phyloP scores from a whole-genome alignment of 2,888 invertebrate species.

The Charanyca ferruginea region DNA sequence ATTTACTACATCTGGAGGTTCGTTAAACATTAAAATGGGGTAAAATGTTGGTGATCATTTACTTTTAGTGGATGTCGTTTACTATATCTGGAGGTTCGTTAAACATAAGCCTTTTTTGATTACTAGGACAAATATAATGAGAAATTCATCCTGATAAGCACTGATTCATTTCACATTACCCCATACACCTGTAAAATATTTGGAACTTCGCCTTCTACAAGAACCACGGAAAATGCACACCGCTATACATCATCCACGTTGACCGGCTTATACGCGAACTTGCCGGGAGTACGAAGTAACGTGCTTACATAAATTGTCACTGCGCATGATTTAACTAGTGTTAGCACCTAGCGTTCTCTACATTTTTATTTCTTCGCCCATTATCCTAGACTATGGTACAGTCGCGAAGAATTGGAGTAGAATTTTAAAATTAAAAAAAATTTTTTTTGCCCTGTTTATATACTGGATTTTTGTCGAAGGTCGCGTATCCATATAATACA shows the following conservation, averaged over 20 bases:
- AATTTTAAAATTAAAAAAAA: constrained; percentile 8
- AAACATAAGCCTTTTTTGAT: no score
- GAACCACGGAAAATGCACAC: constrained; percentile 26
- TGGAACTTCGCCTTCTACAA: constrained; percentile 37
- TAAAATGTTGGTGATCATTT: no score
- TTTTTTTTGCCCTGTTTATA: not conserved
- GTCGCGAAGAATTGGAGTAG: constrained; percentile 56
- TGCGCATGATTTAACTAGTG: constrained; percentile 76
- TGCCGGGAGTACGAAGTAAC: constrained; percentile 59
- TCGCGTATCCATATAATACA: not conserved
- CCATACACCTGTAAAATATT: constrained; percentile 50
- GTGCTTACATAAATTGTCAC: constrained; percentile 73
- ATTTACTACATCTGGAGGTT: no score
- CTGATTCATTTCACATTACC: not conserved
- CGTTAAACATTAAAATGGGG: no score
- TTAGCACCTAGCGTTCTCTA: constrained; percentile 69
- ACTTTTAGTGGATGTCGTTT: no score
- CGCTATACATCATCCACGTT: constrained; percentile 58
- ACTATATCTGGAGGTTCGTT: no score
- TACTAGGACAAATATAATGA: no score
- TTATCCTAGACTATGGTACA: constrained; percentile 69
- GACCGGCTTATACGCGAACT: constrained; percentile 65
- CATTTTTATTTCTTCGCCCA: constrained; percentile 73
- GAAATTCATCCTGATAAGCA: no score
- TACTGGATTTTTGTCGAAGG: not conserved